Percentiles rank a stretch among this genome's conserved stretches.
These are phyloP conservation scores for Diachrysia chrysitis DNA, from an alignment of 2,888 invertebrate species.

Conservation along the genomic window DNA sequence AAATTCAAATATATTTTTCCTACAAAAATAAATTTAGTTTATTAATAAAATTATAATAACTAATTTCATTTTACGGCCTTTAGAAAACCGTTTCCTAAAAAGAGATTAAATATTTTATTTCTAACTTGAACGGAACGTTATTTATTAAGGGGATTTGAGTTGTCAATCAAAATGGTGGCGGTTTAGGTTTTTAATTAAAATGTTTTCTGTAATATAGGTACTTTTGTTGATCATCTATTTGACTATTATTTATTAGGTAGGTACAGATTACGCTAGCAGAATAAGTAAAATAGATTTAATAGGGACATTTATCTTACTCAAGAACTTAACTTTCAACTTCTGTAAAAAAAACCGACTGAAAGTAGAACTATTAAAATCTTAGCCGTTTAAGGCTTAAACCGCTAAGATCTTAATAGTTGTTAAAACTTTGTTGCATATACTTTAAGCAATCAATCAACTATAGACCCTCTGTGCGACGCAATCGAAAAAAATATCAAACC, in stretches of 20 bases:
- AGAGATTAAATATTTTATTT: slow-evolving; percentile 4
- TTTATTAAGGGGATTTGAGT: not conserved
- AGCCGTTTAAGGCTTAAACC: too few species aligned
- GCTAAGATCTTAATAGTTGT: too few species aligned
- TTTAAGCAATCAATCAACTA: too few species aligned
- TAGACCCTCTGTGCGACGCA: too few species aligned
- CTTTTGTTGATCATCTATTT: not conserved
- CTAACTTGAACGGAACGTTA: not conserved
- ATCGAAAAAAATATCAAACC: too few species aligned
- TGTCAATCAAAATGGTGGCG: not conserved
- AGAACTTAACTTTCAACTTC: too few species aligned
- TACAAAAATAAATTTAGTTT: not conserved
- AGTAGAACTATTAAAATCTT: too few species aligned
- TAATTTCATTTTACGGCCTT: not conserved
- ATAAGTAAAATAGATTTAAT: too few species aligned
- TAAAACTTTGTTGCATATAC: too few species aligned
- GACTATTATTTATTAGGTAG: not conserved
- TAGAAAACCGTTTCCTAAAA: not conserved
- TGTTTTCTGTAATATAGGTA: not conserved
- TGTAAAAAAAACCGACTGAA: too few species aligned
- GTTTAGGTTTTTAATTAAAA: not conserved
- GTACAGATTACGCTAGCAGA: too few species aligned
- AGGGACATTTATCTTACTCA: too few species aligned
- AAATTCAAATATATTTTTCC: not conserved
- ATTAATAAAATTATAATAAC: slow-evolving; percentile 2